Percentiles rank a stretch among this genome's conserved stretches.
phyloP scores from a whole-genome alignment of 1,140 invertebrate genomes.

The Drosophila leontia region DNA sequence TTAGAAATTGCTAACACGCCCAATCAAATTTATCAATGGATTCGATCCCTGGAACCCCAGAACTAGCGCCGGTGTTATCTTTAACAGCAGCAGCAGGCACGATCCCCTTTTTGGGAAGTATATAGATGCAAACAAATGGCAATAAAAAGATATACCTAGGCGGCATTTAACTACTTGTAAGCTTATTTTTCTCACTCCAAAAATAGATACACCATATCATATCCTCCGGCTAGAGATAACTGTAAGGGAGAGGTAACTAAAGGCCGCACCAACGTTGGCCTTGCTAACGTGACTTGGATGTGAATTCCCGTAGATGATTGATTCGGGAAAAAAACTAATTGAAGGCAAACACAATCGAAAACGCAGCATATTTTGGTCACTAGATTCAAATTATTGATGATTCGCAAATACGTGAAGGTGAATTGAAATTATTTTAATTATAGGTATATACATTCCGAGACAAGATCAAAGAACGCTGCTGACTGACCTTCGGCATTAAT shows the following conservation, averaged over 20 bases:
- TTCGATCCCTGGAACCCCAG: not conserved
- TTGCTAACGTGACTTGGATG: constrained; percentile 36
- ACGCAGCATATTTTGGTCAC: constrained; percentile 10
- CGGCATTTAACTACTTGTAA: constrained; percentile 10
- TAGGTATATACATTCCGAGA: not conserved
- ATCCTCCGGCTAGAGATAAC: constrained; percentile 20
- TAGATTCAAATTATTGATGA: constrained; percentile 31
- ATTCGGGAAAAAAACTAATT: constrained; percentile 28
- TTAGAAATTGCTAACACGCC: not conserved
- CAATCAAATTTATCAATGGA: constrained; percentile 33
- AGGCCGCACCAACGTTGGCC: not conserved
- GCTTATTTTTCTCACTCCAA: not conserved
- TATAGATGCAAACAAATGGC: constrained; percentile 17
- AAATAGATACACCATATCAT: constrained; percentile 3
- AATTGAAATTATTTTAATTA: constrained; percentile 42
- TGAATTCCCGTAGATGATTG: constrained; percentile 23
- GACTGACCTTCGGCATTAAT: constrained; percentile 27
- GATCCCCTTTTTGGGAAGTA: not conserved
- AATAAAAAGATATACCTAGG: constrained; percentile 17
- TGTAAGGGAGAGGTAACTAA: not conserved
- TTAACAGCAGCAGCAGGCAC: constrained; percentile 16
- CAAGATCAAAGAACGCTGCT: constrained; percentile 44
- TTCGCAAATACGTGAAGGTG: constrained; percentile 39
- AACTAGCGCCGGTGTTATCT: constrained; percentile 31
- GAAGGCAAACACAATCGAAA: constrained; percentile 15